Evolutionary conservation across 2,888 invertebrate genomes (phyloP).

Genomic region (Exocentrus adspersus): DNA sequence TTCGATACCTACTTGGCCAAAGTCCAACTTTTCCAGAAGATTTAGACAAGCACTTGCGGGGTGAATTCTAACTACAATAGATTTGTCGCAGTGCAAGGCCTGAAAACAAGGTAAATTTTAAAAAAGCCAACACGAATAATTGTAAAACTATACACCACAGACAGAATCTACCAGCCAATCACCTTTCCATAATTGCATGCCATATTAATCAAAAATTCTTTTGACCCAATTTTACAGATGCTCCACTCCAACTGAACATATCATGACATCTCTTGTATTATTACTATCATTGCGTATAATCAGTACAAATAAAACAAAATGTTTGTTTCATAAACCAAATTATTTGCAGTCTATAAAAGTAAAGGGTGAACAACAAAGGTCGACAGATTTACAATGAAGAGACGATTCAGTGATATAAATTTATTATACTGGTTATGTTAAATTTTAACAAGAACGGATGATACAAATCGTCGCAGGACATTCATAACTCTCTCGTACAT

Average conservation of each 20-base stretch:
- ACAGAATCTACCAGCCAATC: no score
- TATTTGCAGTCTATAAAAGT: slow-evolving; percentile 25
- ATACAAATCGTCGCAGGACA: slow-evolving; percentile 24
- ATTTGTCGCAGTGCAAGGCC: no score
- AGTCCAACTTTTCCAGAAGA: no score
- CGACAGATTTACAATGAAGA: slow-evolving; percentile 21
- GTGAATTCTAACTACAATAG: no score
- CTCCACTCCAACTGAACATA: background rate
- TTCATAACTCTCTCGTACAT: slow-evolving; percentile 10
- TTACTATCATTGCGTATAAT: background rate
- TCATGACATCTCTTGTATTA: no score
- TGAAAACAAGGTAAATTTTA: no score
- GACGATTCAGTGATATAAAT: slow-evolving; percentile 28
- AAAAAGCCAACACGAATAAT: no score
- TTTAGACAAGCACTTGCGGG: no score
- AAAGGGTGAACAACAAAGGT: slow-evolving; percentile 20
- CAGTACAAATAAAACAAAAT: slow-evolving; percentile 16
- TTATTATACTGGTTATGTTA: slow-evolving; percentile 25
- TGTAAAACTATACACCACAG: no score
- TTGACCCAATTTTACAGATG: background rate
- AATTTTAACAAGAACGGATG: slow-evolving; percentile 29
- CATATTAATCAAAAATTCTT: background rate
- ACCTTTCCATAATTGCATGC: no score
- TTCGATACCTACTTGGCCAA: no score
- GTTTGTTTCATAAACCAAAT: slow-evolving; percentile 18